Base-by-base conservation (phyloP, 2,113 vertebrate genomes). In the Caretta caretta region DNA sequence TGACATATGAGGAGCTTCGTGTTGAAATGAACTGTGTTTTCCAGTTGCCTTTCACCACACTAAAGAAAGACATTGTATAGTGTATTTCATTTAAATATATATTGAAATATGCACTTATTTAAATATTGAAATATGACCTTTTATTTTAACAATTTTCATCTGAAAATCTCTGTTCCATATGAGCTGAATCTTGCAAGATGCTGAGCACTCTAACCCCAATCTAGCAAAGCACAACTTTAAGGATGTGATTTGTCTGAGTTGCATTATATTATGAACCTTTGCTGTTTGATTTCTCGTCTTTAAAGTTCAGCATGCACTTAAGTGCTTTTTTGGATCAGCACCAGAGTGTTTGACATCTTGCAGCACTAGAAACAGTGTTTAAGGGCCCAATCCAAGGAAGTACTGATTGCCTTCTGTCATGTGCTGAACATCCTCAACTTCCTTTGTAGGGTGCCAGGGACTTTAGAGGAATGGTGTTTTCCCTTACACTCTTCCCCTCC, bases 401-500 rank as follows among this genome's bases (percentile, higher is more conserved):
- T 84, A 42, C 53, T 84, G 20, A 24, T 13, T 84, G 12, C n/a
- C 80, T 53, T 24, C 46, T 75, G n/a, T n/a, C 51, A 80, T 24
- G 1, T 31, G 89, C 38, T 85, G 20, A 50, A 50, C 1, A 24
- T 50, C 81, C 29, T 87, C 24, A 80, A 5, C 4, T 59, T 14
- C 4, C 46, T 87, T 89, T 85, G 1, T 2, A 48, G 57, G 4
- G 10, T 65, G 49, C 83, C 38, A 17, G 22, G 84, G 14, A 80
- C 20, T 3, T 24, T 42, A 48, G 8, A 42, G 10, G 35, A 54
- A 3, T 59, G 12, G 48, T 27, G 16, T 69, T 69, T 69, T n/a
- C n/a, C n/a, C 17, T 72, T 38, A 38, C 65, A 84, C 62, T 93
- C 92, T 82, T 89, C 94, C 93, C 92, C 75, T 80, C 89, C 59